These are phyloP conservation scores for Halictus quadricinctus DNA, from an alignment of 2,888 invertebrate species.

Conservation along the genomic window DNA sequence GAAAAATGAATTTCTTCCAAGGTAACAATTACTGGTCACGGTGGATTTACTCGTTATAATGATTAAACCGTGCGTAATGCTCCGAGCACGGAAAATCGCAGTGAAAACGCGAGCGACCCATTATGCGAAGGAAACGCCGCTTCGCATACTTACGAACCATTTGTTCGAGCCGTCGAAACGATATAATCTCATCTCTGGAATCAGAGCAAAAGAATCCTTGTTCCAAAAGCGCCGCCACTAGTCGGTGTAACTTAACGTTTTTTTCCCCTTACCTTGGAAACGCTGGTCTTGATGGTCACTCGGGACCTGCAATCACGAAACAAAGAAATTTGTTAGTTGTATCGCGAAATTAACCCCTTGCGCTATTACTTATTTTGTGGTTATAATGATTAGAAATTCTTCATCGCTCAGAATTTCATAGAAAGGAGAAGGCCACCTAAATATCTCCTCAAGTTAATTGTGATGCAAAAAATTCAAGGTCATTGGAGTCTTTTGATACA, in stretches of 20 bases:
- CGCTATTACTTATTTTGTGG: no score
- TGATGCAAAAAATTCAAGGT: no score
- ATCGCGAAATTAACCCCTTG: not conserved
- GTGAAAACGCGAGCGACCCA: slow-evolving; percentile 20
- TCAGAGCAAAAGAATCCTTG: slow-evolving; percentile 13
- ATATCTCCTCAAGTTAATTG: no score
- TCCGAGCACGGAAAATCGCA: not conserved
- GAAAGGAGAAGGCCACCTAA: no score
- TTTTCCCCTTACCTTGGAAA: slow-evolving; percentile 28
- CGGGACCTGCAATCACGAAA: slow-evolving; percentile 28
- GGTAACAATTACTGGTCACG: slow-evolving; percentile 27
- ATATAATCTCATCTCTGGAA: slow-evolving; percentile 24
- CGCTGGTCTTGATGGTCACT: not conserved
- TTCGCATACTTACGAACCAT: not conserved
- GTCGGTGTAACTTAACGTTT: slow-evolving; percentile 25
- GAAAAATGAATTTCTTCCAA: slow-evolving; percentile 34
- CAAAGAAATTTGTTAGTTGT: not conserved
- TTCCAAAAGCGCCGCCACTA: slow-evolving; percentile 17
- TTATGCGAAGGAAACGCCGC: slow-evolving; percentile 1
- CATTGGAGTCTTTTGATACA: no score
- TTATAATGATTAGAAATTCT: no score
- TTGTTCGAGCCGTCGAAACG: not conserved
- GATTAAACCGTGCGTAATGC: not conserved
- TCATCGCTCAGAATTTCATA: no score
- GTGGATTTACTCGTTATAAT: not conserved